phyloP scores from a whole-genome alignment of 2,888 invertebrate species.

The Heliconius ethilla region DNA sequence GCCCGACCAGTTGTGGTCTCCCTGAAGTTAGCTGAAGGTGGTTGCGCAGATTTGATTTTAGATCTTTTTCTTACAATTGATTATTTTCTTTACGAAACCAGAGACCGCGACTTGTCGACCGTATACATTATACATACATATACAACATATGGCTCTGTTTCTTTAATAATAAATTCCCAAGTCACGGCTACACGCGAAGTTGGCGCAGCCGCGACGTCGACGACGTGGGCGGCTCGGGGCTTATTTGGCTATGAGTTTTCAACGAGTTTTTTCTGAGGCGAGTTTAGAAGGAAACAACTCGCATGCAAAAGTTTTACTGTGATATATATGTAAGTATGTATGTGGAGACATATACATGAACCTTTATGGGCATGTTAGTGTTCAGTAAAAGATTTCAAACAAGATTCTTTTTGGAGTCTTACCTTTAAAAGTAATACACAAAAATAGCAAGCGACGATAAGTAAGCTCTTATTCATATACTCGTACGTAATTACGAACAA shows the following conservation, averaged over 20 bases:
- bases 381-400: neutral
- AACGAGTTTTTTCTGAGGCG: constrained; percentile 30
- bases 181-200: constrained; percentile 22
- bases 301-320: constrained; percentile 4
- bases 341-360: neutral
- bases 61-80: no score
- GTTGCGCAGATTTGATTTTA: no score
- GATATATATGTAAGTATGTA: neutral
- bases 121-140: neutral
- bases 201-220: neutral
- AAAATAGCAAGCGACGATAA: neutral
- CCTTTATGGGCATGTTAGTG: neutral
- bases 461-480: neutral
- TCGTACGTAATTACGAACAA: neutral
- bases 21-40: neutral
- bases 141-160: neutral
- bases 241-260: constrained; percentile 35
- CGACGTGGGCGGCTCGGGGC: constrained; percentile 9
- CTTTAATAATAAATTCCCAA: constrained; percentile 23
- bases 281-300: constrained; percentile 19
- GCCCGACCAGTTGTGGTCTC: neutral
- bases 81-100: neutral
- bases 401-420: neutral
- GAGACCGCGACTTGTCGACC: neutral
- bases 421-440: neutral